phyloP scores from a whole-genome alignment of 2,113 vertebrate species.

The Junco hyemalis region DNA sequence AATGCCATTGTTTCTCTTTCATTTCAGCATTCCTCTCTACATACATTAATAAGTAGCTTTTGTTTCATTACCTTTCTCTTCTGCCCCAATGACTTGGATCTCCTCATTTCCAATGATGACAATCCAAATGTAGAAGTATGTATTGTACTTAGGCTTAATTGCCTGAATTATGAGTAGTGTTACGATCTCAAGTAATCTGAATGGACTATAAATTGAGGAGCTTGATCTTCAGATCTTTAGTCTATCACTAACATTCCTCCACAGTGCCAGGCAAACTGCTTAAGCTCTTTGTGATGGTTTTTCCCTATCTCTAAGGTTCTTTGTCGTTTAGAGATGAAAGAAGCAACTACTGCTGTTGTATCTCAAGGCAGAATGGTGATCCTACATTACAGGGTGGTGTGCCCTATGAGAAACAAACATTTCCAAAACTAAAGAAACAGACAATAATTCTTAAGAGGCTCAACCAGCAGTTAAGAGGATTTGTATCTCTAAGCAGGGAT shows the following conservation, averaged over 20 bases:
- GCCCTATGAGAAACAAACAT: not conserved
- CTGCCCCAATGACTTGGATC: not conserved
- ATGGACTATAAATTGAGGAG: not conserved
- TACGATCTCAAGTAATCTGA: not conserved
- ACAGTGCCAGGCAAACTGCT: not conserved
- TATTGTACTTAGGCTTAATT: not conserved
- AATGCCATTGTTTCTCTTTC: not conserved
- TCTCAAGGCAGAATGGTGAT: not conserved
- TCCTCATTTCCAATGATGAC: not conserved
- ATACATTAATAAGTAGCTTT: not conserved
- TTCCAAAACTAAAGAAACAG: not conserved
- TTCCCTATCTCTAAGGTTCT: not conserved
- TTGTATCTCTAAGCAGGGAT: not conserved
- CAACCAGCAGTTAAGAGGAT: not conserved
- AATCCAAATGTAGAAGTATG: not conserved
- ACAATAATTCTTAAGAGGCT: not conserved
- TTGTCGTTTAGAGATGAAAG: not conserved
- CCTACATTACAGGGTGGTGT: not conserved
- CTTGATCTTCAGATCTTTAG: not conserved
- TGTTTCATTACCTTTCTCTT: not conserved
- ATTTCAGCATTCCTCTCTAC: not conserved
- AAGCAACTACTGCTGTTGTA: not conserved
- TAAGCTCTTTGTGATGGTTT: not conserved
- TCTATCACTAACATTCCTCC: not conserved
- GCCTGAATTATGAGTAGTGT: not conserved